A percentile compares a stretch with the other conserved stretches of the same genome.
These are phyloP conservation scores for Hyaena hyaena DNA, from an alignment of 2,113 vertebrate species.

Conservation along the genomic window DNA sequence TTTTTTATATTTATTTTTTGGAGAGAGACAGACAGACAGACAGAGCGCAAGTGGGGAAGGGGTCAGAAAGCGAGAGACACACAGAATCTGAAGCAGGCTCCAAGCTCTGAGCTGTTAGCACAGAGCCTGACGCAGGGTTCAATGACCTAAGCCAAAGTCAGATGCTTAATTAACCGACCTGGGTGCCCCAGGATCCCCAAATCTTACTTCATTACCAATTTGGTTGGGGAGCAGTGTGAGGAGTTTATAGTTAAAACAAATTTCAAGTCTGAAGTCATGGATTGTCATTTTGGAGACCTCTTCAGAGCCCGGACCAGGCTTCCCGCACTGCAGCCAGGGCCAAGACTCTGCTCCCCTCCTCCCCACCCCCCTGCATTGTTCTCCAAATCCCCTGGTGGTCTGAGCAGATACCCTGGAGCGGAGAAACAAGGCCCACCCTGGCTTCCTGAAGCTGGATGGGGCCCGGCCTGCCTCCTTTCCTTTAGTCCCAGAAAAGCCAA, in stretches of 20 bases:
- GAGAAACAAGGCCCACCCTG: slow-evolving; percentile 9
- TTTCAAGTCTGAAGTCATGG: neutral
- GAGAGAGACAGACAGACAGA: too few relatives aligned
- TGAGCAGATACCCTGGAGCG: slow-evolving; percentile 60
- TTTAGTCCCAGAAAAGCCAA: slow-evolving; percentile 73
- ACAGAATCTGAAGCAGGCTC: too few relatives aligned
- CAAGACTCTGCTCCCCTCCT: neutral
- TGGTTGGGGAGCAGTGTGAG: neutral
- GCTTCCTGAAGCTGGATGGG: neutral
- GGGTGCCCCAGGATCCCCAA: neutral
- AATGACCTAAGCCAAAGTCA: too few relatives aligned
- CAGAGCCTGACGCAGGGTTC: too few relatives aligned
- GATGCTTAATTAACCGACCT: too few relatives aligned
- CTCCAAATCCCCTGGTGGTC: slow-evolving; percentile 45
- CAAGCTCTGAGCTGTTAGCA: too few relatives aligned
- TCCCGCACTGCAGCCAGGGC: accelerated
- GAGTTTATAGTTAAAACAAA: neutral
- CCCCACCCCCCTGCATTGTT: slow-evolving; percentile 49
- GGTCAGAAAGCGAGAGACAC: too few relatives aligned
- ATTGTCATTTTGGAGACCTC: neutral
- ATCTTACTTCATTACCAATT: neutral
- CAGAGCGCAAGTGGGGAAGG: too few relatives aligned
- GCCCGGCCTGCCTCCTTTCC: slow-evolving; percentile 33
- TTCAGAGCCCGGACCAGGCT: neutral
- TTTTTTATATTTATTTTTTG: too few relatives aligned